Evolutionary conservation across 2,113 vertebrate genomes (phyloP), one percentile per base, ranked within the genome.

Genomic region (Lepus europaeus): DNA sequence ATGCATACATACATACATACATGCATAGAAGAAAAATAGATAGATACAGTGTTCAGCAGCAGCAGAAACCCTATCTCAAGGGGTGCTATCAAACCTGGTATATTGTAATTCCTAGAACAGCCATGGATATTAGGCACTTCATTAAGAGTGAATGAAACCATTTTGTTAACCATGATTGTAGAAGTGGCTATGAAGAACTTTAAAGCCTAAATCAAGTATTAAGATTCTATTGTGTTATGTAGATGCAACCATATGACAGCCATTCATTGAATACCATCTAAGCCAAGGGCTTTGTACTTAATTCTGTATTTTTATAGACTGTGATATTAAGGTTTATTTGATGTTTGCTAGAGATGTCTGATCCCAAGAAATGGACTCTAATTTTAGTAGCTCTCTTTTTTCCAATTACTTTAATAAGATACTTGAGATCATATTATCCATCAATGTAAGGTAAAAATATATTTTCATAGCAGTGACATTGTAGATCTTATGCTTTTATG

Each of bases 391-490:
- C 11, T 82, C 33, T 93, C 17, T 69, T 59, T 83, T 72, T 53
- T 56, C 16, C 39, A 83, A 68, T 80, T 83, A 49, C 22, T 84
- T 95, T 53, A 81, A 85, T 45, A 45, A 45, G 7, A 78, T 59
- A 22, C 5, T 66, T 87, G 94, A 72, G n/a, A 78, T 81, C 10
- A 73, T 93, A 25, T 2, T 84, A 16, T 70, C 63, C 69, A 70
- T 83, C 17, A 89, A 45, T 59, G 29, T 91, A 68, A 83, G 33
- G 33, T 25, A 74, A 78, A 96, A 77, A 39, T 83, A 11, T 36
- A 53, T 86, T 90, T 84, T 90, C 6, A 73, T 73, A 9, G 61
- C 61, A 95, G n/a, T 90, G 59, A 76, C 20, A 92, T 66, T 85
- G 25, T 45, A 73, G 82, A 93, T 51, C 11, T 25, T 68, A 87